A percentile compares a stretch with the other conserved stretches of the same genome.
These are phyloP conservation scores for Antheraea pernyi DNA, from an alignment of 1,140 invertebrate species.

Conservation along the genomic window DNA sequence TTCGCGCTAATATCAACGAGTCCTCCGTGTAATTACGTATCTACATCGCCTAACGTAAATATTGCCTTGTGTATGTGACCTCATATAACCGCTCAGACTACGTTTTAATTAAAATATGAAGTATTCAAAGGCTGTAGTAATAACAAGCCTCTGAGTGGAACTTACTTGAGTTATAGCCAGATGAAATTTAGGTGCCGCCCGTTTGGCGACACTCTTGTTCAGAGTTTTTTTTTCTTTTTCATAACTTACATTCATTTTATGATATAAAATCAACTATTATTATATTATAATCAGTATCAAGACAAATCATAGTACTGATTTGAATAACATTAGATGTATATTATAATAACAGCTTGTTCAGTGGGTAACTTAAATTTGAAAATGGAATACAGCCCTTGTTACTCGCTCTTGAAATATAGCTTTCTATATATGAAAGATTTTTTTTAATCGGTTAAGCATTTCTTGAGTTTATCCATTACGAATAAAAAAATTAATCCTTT, in stretches of 20 bases:
- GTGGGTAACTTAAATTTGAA: too few relatives aligned
- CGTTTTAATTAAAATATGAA: slow-evolving; percentile 30
- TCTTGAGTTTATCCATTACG: too few relatives aligned
- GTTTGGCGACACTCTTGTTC: neutral
- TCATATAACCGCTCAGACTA: slow-evolving; percentile 18
- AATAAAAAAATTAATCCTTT: too few relatives aligned
- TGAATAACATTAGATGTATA: too few relatives aligned
- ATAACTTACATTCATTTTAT: slow-evolving; percentile 1
- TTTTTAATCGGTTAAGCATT: too few relatives aligned
- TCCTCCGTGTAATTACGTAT: neutral
- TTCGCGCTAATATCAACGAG: neutral
- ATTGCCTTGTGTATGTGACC: slow-evolving; percentile 10
- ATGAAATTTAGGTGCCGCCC: slow-evolving; percentile 10
- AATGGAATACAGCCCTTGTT: too few relatives aligned
- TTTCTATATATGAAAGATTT: too few relatives aligned
- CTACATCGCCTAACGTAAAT: slow-evolving; percentile 6
- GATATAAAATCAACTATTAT: neutral
- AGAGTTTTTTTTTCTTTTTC: neutral
- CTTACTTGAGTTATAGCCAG: slow-evolving; percentile 22
- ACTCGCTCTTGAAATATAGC: too few relatives aligned
- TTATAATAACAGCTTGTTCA: too few relatives aligned
- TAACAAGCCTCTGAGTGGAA: slow-evolving; percentile 20
- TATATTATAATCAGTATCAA: too few relatives aligned
- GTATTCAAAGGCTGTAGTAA: slow-evolving; percentile 27
- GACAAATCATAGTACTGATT: too few relatives aligned